Evolutionary conservation across 2,113 vertebrate genomes (phyloP).

Genomic region (Ceyx cyanopectus): DNA sequence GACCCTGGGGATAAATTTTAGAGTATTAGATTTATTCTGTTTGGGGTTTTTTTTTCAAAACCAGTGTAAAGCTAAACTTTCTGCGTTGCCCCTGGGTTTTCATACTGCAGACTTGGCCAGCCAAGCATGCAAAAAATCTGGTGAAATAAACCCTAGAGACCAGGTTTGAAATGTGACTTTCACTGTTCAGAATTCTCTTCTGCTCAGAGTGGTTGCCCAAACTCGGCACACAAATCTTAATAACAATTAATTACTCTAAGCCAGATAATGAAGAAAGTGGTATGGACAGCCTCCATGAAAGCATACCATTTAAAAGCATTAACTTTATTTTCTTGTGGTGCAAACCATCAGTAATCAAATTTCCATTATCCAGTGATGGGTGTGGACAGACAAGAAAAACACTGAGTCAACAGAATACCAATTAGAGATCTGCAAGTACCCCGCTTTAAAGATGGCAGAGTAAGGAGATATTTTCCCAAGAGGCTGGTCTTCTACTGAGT

Average conservation of each 20-base stretch:
- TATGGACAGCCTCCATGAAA: neutral
- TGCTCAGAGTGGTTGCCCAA: neutral
- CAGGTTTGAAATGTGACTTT: neutral
- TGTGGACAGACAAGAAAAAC: neutral
- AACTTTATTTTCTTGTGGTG: neutral
- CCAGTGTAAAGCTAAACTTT: neutral
- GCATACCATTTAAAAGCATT: neutral
- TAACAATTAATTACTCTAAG: neutral
- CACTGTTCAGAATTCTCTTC: neutral
- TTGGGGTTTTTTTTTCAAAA: neutral
- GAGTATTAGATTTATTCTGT: neutral
- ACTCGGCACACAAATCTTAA: neutral
- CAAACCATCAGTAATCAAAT: slow-evolving; percentile 28
- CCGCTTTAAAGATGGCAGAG: neutral
- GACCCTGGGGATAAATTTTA: neutral
- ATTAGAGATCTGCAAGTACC: neutral
- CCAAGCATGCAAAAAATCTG: slow-evolving; percentile 41
- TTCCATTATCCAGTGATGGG: neutral
- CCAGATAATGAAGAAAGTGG: neutral
- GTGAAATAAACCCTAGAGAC: slow-evolving; percentile 19
- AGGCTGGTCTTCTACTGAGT: neutral
- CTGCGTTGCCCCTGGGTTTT: neutral
- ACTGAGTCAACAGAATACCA: neutral
- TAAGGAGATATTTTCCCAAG: neutral
- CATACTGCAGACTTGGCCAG: neutral